phyloP scores from a whole-genome alignment of 1,140 invertebrate genomes.

The Monomorium pharaonis region DNA sequence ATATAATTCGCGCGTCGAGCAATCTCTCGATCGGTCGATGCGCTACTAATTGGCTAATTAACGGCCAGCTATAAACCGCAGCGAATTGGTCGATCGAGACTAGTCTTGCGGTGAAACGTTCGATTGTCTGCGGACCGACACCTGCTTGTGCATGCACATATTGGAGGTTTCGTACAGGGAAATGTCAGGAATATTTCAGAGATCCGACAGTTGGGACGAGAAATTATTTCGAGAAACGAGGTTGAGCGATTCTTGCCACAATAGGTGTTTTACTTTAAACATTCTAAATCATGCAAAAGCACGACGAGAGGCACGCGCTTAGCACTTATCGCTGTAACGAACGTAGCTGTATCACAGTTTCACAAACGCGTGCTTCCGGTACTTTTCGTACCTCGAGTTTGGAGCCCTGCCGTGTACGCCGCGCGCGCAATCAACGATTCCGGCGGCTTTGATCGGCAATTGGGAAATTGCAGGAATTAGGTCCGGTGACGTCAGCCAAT shows the following conservation, averaged over 20 bases:
- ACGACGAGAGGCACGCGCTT: not conserved
- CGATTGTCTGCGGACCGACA: constrained; percentile 30
- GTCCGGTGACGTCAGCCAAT: constrained; percentile 75
- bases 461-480: constrained; percentile 83
- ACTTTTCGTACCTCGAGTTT: constrained; percentile 27
- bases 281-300: not conserved
- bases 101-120: constrained; percentile 52
- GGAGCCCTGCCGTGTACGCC: constrained; percentile 20
- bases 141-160: constrained; percentile 14
- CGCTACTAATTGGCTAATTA: constrained; percentile 76
- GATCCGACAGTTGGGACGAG: not conserved
- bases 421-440: constrained; percentile 78
- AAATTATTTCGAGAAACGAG: not conserved
- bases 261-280: not conserved
- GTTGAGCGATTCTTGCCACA: not conserved
- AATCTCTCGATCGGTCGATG: constrained; percentile 28
- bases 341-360: not conserved
- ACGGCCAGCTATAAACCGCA: constrained; percentile 58
- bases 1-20: constrained; percentile 21
- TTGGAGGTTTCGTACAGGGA: not conserved
- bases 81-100: constrained; percentile 68
- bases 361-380: not conserved
- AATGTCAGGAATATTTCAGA: constrained; percentile 16
- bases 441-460: constrained; percentile 82
- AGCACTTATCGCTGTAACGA: not conserved